These are phyloP conservation scores for Glaucopsyche alexis DNA, from an alignment of 2,888 invertebrate species.

Conservation along the genomic window DNA sequence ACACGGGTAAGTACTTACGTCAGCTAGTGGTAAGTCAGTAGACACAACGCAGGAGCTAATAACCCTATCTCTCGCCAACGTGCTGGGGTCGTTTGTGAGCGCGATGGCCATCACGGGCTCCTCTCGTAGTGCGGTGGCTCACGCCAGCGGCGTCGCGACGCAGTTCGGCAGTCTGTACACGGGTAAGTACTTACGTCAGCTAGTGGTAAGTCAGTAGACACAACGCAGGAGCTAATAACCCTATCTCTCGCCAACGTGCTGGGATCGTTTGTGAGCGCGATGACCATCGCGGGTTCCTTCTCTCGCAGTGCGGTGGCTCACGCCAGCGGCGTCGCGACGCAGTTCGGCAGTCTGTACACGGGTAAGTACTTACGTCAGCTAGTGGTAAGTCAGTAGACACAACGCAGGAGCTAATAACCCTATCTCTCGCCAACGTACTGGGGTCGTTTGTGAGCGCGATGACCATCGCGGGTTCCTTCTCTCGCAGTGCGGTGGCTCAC, in stretches of 20 bases:
- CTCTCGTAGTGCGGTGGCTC: slow-evolving; percentile 92
- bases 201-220: slow-evolving; percentile 89
- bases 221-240: slow-evolving; percentile 94
- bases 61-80: slow-evolving; percentile 91
- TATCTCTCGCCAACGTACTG: slow-evolving; percentile 90
- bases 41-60: slow-evolving; percentile 95
- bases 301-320: slow-evolving; percentile 96
- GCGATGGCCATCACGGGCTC: slow-evolving; percentile 96
- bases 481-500: slow-evolving; percentile 93
- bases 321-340: slow-evolving; percentile 95
- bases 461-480: slow-evolving; percentile 94
- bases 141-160: slow-evolving; percentile 95
- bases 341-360: slow-evolving; percentile 91
- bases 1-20: neutral
- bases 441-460: slow-evolving; percentile 94
- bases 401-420: slow-evolving; percentile 92
- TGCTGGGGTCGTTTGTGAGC: slow-evolving; percentile 91
- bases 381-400: slow-evolving; percentile 91
- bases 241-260: slow-evolving; percentile 91
- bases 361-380: slow-evolving; percentile 66
- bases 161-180: slow-evolving; percentile 73
- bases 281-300: slow-evolving; percentile 95
- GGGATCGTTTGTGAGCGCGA: slow-evolving; percentile 93
- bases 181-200: slow-evolving; percentile 64
- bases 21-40: slow-evolving; percentile 75